Evolutionary conservation across 2,888 invertebrate species (phyloP).

Genomic region (Pegoplata infirma): DNA sequence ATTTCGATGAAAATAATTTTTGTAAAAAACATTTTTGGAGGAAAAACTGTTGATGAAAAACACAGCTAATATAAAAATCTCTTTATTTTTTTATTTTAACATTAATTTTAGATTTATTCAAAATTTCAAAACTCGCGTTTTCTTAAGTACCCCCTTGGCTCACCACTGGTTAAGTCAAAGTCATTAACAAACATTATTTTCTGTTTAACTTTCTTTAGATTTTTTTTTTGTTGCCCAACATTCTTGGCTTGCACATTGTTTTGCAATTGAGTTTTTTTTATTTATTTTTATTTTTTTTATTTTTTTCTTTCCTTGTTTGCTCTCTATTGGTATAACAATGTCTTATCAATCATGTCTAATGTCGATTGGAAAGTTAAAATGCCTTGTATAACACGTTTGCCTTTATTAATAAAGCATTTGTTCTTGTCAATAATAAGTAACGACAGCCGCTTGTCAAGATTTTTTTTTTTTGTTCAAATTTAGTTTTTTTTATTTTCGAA

Average conservation of each 20-base stretch:
- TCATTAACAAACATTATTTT: not conserved
- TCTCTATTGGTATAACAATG: conserved; percentile 37
- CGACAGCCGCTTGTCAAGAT: conserved; percentile 62
- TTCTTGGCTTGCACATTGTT: conserved; percentile 17
- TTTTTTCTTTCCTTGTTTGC: not conserved
- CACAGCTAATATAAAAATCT: too few species aligned
- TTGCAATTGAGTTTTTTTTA: not conserved
- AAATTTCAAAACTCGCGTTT: too few species aligned
- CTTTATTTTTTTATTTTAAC: too few species aligned
- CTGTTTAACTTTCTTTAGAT: not conserved
- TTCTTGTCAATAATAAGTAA: conserved; percentile 62
- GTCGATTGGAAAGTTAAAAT: conserved; percentile 56
- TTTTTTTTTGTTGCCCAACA: not conserved
- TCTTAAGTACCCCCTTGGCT: too few species aligned
- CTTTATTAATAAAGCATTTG: conserved; percentile 65
- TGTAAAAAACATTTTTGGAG: too few species aligned
- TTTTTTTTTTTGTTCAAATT: conserved; percentile 29
- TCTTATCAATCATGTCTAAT: conserved; percentile 61
- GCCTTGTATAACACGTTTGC: conserved; percentile 57
- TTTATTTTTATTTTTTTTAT: not conserved
- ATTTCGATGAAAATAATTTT: too few species aligned
- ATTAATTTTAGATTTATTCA: too few species aligned
- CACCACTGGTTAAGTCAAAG: not conserved
- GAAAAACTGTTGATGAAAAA: too few species aligned
- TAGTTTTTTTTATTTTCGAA: conserved; percentile 25